phyloP scores from a whole-genome alignment of 2,797 vertebrate genomes.

The Sciaenops ocellatus region DNA sequence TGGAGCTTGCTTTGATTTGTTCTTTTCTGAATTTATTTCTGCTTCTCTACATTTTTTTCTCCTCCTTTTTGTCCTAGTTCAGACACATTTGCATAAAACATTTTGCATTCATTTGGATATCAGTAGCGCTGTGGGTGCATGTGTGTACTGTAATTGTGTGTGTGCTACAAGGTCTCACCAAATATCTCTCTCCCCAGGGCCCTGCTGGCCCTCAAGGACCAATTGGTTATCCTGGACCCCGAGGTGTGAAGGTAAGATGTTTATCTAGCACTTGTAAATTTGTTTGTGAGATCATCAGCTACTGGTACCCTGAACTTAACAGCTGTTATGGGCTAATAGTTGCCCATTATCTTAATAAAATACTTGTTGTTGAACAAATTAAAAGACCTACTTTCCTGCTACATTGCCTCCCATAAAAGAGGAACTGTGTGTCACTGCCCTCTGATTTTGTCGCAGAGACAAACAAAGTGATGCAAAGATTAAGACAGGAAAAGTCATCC shows the following conservation, averaged over 20 bases:
- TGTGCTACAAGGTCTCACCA: constrained; percentile 38
- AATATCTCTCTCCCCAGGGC: constrained; percentile 85
- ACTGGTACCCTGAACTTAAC: constrained; percentile 10
- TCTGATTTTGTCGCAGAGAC: constrained; percentile 1
- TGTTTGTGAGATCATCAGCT: constrained; percentile 15
- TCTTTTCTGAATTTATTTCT: constrained; percentile 13
- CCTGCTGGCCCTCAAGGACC: constrained; percentile 96
- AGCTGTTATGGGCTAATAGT: constrained; percentile 26
- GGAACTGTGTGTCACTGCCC: not conserved
- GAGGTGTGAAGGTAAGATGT: constrained; percentile 95
- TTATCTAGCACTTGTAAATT: constrained; percentile 12
- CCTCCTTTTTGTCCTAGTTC: constrained; percentile 40
- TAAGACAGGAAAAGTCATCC: not conserved
- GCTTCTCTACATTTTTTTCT: not conserved
- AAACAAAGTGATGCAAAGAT: not conserved
- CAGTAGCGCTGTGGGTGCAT: constrained; percentile 18
- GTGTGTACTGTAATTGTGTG: constrained; percentile 18
- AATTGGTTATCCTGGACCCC: constrained; percentile 95
- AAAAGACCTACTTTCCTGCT: not conserved
- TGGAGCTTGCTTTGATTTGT: not conserved
- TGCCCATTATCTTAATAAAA: constrained; percentile 14
- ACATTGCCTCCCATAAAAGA: not conserved
- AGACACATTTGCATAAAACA: constrained; percentile 53
- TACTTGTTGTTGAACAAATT: not conserved
- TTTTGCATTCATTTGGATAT: constrained; percentile 42